phyloP scores from a whole-genome alignment of 2,888 invertebrate genomes.

The Polylopha cassiicola region DNA sequence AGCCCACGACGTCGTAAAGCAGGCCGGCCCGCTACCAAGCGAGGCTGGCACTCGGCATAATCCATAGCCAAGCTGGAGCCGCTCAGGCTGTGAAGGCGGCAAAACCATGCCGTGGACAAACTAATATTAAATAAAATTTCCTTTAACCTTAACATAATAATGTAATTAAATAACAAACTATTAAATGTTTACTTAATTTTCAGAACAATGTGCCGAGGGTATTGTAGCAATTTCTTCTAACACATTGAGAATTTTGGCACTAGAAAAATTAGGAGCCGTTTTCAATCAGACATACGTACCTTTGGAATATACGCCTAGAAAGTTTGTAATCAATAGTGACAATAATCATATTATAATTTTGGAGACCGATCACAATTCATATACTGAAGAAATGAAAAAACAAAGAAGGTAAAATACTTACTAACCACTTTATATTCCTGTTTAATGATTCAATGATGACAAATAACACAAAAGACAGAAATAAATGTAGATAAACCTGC shows the following conservation, averaged over 20 bases:
- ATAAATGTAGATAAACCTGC: constrained; percentile 64
- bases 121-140: constrained; percentile 8
- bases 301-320: constrained; percentile 96
- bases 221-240: constrained; percentile 99
- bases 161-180: neutral
- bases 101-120: constrained; percentile 80
- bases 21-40: constrained; percentile 72
- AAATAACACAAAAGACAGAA: constrained; percentile 55
- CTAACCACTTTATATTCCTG: constrained; percentile 1
- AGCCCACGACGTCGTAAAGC: constrained; percentile 80
- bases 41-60: constrained; percentile 81
- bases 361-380: constrained; percentile 99
- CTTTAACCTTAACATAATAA: neutral
- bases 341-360: constrained; percentile 92
- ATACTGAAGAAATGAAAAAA: constrained; percentile 97
- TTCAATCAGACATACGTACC: constrained; percentile 97
- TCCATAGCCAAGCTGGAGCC: constrained; percentile 85
- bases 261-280: constrained; percentile 98
- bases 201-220: constrained; percentile 98
- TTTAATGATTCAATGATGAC: constrained; percentile 51
- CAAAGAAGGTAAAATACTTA: constrained; percentile 78
- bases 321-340: constrained; percentile 95
- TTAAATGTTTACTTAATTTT: constrained; percentile 26
- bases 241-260: constrained; percentile 95
- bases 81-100: constrained; percentile 79